Evolutionary conservation across 1,140 invertebrate species (phyloP).

Genomic region (Ridgeia piscesae): DNA sequence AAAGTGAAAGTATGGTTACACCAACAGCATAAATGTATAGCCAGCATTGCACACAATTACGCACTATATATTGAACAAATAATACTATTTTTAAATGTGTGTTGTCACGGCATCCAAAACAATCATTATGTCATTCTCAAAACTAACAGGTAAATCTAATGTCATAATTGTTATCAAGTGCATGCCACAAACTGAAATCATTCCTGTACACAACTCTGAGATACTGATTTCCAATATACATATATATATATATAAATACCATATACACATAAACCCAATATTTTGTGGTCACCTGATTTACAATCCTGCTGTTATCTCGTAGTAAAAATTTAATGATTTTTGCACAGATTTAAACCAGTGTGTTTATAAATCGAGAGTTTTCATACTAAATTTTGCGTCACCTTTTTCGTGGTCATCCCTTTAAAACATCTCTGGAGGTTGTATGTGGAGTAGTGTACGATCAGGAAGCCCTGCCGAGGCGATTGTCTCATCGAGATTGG

Average conservation of each 20-base stretch:
- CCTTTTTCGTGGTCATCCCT: not conserved
- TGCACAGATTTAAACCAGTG: not conserved
- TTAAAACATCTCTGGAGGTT: not conserved
- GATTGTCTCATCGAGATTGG: not conserved
- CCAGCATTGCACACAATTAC: not conserved
- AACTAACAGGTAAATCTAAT: not conserved
- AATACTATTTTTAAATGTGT: not conserved
- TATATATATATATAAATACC: too few relatives aligned
- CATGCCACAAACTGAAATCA: not conserved
- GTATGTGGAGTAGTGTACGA: not conserved
- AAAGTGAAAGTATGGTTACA: not conserved
- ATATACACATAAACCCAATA: not conserved
- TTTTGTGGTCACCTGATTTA: not conserved
- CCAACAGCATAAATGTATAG: not conserved
- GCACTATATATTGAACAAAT: not conserved
- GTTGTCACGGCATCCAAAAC: not conserved
- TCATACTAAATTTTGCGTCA: not conserved
- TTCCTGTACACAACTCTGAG: not conserved
- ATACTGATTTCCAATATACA: not conserved
- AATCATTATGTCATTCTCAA: not conserved
- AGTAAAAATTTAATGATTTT: not conserved
- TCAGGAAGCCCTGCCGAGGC: not conserved
- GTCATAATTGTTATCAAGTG: not conserved
- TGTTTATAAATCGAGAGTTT: not conserved
- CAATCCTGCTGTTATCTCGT: not conserved